A percentile compares a stretch with the other conserved stretches of the same genome.
phyloP scores from a whole-genome alignment of 2,888 invertebrate genomes.

The Amiota communis region DNA sequence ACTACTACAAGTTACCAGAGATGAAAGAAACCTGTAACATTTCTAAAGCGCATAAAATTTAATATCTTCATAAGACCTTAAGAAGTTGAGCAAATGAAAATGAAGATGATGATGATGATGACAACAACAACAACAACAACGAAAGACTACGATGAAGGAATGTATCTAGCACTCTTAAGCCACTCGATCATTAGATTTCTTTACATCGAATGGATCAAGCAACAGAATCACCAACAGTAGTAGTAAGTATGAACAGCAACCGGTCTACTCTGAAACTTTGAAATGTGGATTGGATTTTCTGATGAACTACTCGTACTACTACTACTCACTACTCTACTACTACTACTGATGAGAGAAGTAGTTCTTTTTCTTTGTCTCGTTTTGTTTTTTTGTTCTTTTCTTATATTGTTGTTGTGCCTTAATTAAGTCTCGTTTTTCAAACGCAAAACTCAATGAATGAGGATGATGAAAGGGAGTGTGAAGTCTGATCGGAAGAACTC shows the following conservation, averaged over 20 bases:
- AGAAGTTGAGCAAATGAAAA: constrained; percentile 10
- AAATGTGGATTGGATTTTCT: constrained; percentile 25
- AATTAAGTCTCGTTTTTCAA: constrained; percentile 43
- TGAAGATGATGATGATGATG: background rate
- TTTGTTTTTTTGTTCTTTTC: constrained; percentile 19
- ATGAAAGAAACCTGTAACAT: background rate
- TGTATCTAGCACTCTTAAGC: constrained; percentile 12
- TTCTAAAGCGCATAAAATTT: constrained; percentile 25
- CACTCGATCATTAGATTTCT: constrained; percentile 27
- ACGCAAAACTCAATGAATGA: background rate
- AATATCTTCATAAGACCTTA: constrained; percentile 26
- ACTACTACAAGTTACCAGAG: background rate
- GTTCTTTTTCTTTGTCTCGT: constrained; percentile 32
- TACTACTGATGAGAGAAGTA: background rate
- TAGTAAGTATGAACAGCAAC: background rate
- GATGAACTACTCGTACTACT: constrained; percentile 18
- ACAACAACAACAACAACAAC: too few species aligned
- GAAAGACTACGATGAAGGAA: background rate
- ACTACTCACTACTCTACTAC: too few species aligned
- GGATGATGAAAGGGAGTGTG: background rate
- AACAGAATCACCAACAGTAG: constrained; percentile 2
- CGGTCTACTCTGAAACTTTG: constrained; percentile 17
- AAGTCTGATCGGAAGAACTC: too few species aligned
- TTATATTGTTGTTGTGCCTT: constrained; percentile 43
- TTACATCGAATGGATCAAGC: constrained; percentile 6